phyloP scores from a whole-genome alignment of 2,888 invertebrate genomes.

The Xylota segnis region DNA sequence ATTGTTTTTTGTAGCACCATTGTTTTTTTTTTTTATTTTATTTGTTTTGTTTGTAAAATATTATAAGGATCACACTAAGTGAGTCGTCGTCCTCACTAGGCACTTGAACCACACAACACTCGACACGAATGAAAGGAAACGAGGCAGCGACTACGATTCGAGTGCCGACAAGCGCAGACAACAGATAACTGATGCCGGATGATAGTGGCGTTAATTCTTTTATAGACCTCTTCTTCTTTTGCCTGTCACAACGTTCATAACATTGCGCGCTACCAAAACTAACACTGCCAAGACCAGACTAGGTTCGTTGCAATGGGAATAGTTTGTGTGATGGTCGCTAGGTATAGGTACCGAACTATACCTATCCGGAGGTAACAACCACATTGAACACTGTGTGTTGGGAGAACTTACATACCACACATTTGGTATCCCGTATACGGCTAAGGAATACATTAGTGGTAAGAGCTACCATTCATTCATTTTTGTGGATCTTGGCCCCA shows the following conservation, averaged over 20 bases:
- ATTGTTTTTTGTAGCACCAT: conserved; percentile 79
- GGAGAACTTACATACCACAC: not conserved
- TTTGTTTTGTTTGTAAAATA: conserved; percentile 20
- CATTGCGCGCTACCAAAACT: conserved; percentile 65
- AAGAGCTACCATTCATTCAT: conserved; percentile 50
- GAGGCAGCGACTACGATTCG: conserved; percentile 49
- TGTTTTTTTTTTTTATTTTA: conserved; percentile 48
- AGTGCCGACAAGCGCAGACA: conserved; percentile 84
- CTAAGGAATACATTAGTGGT: conserved; percentile 44
- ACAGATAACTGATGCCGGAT: conserved; percentile 86
- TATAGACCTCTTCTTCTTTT: conserved; percentile 82
- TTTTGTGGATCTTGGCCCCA: conserved; percentile 31
- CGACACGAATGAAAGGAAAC: conserved; percentile 43
- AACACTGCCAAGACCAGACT: conserved; percentile 53
- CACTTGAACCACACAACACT: conserved; percentile 39
- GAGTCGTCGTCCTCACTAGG: conserved; percentile 28
- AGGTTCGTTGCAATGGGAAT: conserved; percentile 47
- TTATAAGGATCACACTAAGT: conserved; percentile 34
- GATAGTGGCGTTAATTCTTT: conserved; percentile 83
- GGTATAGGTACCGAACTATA: conserved; percentile 16
- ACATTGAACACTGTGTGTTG: conserved; percentile 25
- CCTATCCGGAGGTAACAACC: conserved; percentile 36
- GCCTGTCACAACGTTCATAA: conserved; percentile 72
- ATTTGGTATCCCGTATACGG: conserved; percentile 16
- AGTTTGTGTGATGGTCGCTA: conserved; percentile 40